Base-by-base conservation (phyloP, 2,797 vertebrate species). In the Danio choprae region DNA sequence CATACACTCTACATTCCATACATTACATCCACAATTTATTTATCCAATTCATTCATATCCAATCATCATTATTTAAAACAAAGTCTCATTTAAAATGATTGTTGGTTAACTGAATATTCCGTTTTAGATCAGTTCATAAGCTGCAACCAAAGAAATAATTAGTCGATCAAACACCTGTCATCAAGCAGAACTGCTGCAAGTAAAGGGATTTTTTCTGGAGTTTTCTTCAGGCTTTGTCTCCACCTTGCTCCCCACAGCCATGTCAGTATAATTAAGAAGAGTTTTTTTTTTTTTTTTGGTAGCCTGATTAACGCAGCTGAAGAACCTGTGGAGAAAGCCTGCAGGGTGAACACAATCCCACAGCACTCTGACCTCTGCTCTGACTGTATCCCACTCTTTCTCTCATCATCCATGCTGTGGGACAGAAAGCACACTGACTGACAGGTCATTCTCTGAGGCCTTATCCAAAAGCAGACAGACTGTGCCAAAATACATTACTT, bases 351-450 rank as follows among this genome's bases (percentile, higher is more conserved):
- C 67, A 46, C 62, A 68, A 65, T 73, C 56, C 70, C 41, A 6
- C 20, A 50, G 53, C 29, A 56, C 70, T 43, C 58, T 80, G 15
- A 41, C 70, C 10, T 55, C 5, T 48, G 29, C 48, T 53, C 80
- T 77, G 77, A 12, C 50, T 85, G 81, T 80, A 73, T 90, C 87
- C 87, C 87, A 51, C 86, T 87, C 90, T 73, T 91, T 91, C 90
- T 86, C 90, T 89, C 90, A 89, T 87, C 89, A 87, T 91, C 86
- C 89, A 85, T 73, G 84, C 90, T 90, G 84, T 83, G 90, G 91
- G 89, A 85, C 90, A 92, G 91, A 92, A 89, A 89, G 85, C 74
- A 86, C 69, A 29, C 82, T 92, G 93, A 94, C 88, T 93, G 93
- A 92, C 92, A 93, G 90, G 87, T 89, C 89, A 88, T 87, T 89